These are phyloP conservation scores for Dermochelys coriacea DNA, from an alignment of 2,797 vertebrate species.

Conservation along the genomic window DNA sequence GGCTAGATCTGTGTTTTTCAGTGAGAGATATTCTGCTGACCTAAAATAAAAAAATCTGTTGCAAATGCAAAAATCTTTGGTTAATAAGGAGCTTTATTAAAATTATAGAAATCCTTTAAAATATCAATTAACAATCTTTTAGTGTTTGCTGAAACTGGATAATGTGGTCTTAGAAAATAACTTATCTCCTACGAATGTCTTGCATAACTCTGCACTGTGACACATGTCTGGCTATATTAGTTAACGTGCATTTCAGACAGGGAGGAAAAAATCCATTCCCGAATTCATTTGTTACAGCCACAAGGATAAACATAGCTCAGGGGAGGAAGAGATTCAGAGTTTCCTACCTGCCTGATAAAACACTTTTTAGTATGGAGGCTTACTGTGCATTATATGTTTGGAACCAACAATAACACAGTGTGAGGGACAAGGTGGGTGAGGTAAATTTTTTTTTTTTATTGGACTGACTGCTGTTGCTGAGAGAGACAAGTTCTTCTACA, in stretches of 20 bases:
- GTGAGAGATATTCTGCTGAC: neutral
- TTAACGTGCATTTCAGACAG: neutral
- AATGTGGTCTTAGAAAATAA: neutral
- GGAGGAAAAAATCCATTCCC: neutral
- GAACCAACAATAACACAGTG: neutral
- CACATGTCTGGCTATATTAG: neutral
- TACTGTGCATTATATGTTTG: fast-evolving
- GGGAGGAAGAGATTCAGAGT: neutral
- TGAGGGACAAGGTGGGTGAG: neutral
- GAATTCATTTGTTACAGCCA: neutral
- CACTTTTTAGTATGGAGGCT: neutral
- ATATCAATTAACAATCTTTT: fast-evolving
- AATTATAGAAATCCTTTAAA: neutral
- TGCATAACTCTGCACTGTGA: fast-evolving
- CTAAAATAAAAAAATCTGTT: neutral
- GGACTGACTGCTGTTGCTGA: neutral
- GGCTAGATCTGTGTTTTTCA: neutral
- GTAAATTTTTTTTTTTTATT: neutral
- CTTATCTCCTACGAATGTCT: neutral
- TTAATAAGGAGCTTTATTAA: neutral
- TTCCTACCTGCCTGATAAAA: neutral
- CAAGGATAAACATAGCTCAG: fast-evolving
- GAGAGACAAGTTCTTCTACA: neutral
- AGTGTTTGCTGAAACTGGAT: neutral
- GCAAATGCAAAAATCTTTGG: neutral